Evolutionary conservation across 2,888 invertebrate species (phyloP), one percentile per base, ranked within the genome.

Genomic region (Eupsilia transversa): DNA sequence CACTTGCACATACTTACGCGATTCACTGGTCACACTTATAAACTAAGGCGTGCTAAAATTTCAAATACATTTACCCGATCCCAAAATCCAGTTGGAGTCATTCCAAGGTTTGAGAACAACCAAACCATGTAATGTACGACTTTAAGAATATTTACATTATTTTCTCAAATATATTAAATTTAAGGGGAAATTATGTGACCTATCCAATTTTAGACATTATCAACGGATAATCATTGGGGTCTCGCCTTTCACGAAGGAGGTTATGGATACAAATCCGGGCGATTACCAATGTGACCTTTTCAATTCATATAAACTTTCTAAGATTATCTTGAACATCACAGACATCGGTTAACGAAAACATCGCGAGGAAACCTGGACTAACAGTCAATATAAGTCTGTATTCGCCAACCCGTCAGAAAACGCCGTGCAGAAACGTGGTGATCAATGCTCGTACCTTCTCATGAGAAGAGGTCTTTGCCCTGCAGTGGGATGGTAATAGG

Each of bases 101-200:
- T 68, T 78, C 83, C 81, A 83, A 83, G n/a, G 59, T 71, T 41
- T 73, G 72, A 71, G 65, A 61, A 71, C 74, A 65, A 61, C 43
- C 30, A 38, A 65, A 14, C 14, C 20, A 27, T 38, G 3, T 68
- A 38, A 72, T 60, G 33, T 57, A 66, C 5, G 14, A 76, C 14
- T 30, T 35, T 33, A n/a, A 20, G 9, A 27, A 73, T 10, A 46
- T 66, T 60, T 3, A 30, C 9, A 52, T 43, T 56, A 56, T 65
- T 65, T 74, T 52, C 14, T 41, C 5, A 14, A 68, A 49, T 46
- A 49, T 38, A 38, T 33, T 27, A 38, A 33, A 38, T 17, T 30
- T 17, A 46, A 64, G 1, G 4, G 23, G 2, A 1, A 23, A 46
- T 46, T 30, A 2, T 23, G 43, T 64, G 23, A 30, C 12, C 7